These are phyloP conservation scores for Elephantulus edwardii DNA, from an alignment of 2,113 vertebrate species.

Conservation along the genomic window DNA sequence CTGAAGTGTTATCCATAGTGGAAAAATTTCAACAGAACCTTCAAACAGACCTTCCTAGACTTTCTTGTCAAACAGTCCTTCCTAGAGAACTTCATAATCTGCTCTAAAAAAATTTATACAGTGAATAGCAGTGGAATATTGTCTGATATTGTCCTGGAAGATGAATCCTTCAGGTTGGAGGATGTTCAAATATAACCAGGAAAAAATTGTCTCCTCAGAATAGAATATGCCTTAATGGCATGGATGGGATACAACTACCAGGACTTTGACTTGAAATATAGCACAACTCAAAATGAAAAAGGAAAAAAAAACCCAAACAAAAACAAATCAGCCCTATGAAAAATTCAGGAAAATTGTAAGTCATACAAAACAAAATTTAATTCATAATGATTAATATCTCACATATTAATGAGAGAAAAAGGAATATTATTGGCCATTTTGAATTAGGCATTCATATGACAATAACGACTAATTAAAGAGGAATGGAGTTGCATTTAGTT, in stretches of 20 bases:
- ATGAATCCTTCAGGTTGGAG: not conserved
- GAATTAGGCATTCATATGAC: not conserved
- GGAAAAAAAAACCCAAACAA: too few species aligned
- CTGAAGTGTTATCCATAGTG: not conserved
- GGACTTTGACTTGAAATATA: not conserved
- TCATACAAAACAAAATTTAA: not conserved
- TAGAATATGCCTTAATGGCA: not conserved
- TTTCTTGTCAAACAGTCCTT: too few species aligned
- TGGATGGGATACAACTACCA: not conserved
- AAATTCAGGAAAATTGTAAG: not conserved
- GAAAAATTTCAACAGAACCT: not conserved
- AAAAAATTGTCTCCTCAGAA: not conserved
- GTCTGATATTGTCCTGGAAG: too few species aligned
- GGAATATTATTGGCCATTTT: not conserved
- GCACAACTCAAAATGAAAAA: not conserved
- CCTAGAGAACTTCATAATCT: too few species aligned
- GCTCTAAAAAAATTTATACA: too few species aligned
- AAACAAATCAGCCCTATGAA: too few species aligned
- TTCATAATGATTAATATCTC: not conserved
- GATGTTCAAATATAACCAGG: not conserved
- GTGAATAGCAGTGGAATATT: too few species aligned
- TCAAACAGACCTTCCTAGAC: not conserved
- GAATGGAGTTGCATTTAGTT: not conserved
- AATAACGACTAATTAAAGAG: not conserved
- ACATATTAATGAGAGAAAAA: not conserved